Conservation (phyloP, 2,113 vertebrate species). For the Odobenus rosmarus region DNA sequence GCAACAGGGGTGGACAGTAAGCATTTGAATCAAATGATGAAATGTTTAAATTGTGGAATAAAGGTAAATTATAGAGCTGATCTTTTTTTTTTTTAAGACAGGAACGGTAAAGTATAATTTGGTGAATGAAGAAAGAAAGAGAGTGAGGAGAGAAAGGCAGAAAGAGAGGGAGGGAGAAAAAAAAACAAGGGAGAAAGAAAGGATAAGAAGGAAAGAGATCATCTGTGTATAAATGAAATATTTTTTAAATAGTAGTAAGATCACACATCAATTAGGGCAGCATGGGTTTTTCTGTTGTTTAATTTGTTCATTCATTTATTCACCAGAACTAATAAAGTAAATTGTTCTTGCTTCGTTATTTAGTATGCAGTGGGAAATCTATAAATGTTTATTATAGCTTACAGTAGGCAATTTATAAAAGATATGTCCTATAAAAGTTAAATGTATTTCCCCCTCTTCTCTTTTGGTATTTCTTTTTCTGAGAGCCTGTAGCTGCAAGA, state of each 20-base stretch:
- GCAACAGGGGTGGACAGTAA: background rate
- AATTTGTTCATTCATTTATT: background rate
- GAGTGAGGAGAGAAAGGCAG: background rate
- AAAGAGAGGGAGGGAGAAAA: background rate
- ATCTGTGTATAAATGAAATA: background rate
- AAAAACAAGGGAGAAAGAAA: too few relatives aligned
- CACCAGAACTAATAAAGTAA: background rate
- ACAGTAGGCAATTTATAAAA: background rate
- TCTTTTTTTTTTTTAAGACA: background rate
- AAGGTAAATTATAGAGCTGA: background rate
- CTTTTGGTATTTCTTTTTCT: background rate
- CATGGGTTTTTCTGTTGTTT: background rate
- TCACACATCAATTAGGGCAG: background rate
- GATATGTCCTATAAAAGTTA: slow-evolving; percentile 6
- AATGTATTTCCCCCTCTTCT: background rate
- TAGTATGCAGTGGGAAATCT: background rate
- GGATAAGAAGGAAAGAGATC: background rate
- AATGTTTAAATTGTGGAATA: background rate
- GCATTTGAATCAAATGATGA: background rate
- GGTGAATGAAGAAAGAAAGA: background rate
- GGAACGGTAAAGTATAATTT: background rate
- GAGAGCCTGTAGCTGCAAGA: background rate
- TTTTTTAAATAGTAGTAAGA: background rate
- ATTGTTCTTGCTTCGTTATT: background rate
- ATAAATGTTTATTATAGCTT: background rate